phyloP scores from a whole-genome alignment of 1,140 invertebrate genomes.

The Thalassaphorura encarpata region DNA sequence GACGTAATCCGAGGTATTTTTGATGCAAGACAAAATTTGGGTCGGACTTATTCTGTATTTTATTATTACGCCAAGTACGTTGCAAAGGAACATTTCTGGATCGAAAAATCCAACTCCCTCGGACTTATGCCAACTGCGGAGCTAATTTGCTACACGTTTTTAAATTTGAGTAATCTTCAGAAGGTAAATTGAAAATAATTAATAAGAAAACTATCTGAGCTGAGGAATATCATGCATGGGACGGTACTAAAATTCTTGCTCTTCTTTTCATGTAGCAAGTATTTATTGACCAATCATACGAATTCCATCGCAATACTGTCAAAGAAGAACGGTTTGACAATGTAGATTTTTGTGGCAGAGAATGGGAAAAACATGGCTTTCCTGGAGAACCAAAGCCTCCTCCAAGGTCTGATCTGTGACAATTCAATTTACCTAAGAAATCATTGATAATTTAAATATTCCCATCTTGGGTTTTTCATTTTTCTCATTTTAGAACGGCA shows the following conservation, averaged over 20 bases:
- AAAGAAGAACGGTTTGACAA: background rate
- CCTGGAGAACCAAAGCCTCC: background rate
- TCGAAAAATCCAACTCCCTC: background rate
- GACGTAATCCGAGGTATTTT: slow-evolving; percentile 26
- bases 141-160: slow-evolving; percentile 12
- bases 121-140: slow-evolving; percentile 7
- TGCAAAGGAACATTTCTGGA: slow-evolving; percentile 6
- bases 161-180: slow-evolving; percentile 1
- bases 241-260: background rate
- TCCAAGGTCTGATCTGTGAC: background rate
- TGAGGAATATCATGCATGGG: background rate
- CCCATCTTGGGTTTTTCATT: background rate
- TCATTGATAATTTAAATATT: background rate
- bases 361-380: background rate
- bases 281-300: slow-evolving; percentile 12
- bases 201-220: background rate
- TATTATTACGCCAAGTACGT: slow-evolving; percentile 26
- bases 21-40: slow-evolving; percentile 10
- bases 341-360: background rate
- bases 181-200: slow-evolving; percentile 11
- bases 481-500: slow-evolving; percentile 4
- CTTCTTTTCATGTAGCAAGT: slow-evolving; percentile 4
- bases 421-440: background rate
- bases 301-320: background rate
- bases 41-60: slow-evolving; percentile 15